These are phyloP conservation scores for Mythimna impura DNA, from an alignment of 2,888 invertebrate species.

Conservation along the genomic window DNA sequence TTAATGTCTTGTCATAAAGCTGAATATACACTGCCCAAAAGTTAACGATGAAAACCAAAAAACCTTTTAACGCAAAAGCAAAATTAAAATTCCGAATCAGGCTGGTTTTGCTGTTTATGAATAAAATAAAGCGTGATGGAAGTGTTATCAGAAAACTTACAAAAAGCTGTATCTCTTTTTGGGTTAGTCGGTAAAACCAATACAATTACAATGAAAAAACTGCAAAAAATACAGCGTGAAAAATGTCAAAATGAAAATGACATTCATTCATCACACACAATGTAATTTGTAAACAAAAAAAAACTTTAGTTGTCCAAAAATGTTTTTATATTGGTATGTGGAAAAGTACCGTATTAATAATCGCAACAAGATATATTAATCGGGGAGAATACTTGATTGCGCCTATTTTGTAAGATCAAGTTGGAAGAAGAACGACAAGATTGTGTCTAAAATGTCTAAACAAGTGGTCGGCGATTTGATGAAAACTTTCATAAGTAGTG, in stretches of 20 bases:
- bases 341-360: constrained; percentile 24
- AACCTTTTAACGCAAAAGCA: background rate
- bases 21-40: constrained; percentile 12
- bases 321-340: background rate
- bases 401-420: background rate
- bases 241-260: background rate
- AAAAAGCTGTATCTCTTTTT: no score
- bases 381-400: constrained; percentile 11
- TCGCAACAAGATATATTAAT: constrained; percentile 21
- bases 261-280: no score
- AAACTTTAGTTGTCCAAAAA: background rate
- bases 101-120: background rate
- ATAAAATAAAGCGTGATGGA: no score
- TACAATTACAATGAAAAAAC: no score
- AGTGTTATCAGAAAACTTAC: no score
- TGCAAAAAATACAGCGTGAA: background rate
- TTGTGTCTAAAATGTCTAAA: constrained; percentile 72
- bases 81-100: background rate
- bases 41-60: background rate
- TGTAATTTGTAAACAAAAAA: constrained; percentile 10
- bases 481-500: constrained; percentile 82
- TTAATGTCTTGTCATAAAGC: constrained; percentile 9
- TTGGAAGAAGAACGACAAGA: background rate
- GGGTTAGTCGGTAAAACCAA: no score
- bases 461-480: constrained; percentile 75